Evolutionary conservation across 2,888 invertebrate species (phyloP), one percentile per base, ranked within the genome.

Genomic region (Tetrapedia diversipes): DNA sequence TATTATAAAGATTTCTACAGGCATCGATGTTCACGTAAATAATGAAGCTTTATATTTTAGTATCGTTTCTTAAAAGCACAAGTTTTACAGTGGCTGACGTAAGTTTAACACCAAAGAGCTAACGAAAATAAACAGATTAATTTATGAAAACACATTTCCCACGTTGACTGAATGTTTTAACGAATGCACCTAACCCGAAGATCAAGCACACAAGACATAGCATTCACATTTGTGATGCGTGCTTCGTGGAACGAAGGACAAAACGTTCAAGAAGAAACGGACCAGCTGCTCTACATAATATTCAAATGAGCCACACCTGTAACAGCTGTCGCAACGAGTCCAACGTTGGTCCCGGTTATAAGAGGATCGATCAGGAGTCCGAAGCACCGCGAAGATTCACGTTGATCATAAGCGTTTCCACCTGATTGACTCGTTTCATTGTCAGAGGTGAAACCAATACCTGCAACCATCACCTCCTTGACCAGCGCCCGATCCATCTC

Each of bases 221-320:
- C 34, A 67, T 45, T 22, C 29, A 41, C n/a, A 19, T 29, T 45
- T 8, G 32, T 41, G 57, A 53, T 24, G 14, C 47, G 10, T 2
- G 27, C 16, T 47, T 39, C 60, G 27, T 16, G 27, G 39, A 65
- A 66, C 45, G 66, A 67, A 64, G 60, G 69, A 76, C 82, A 74
- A 53, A 56, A 61, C 32, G 32, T 56, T 1, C 32, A 19, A 57
- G 71, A 70, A 73, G 78, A 72, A 68, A 66, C 49, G 70, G 56
- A 53, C 77, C 82, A 76, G 72, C 74, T 84, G 82, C 75, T 83
- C 69, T 69, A 76, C 75, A 74, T 82, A 74, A 83, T 78, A 83
- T 83, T 84, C 75, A 82, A 82, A 82, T 78, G 80, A 82, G 76
- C 76, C 78, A 76, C 81, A 86, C 82, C 86, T 86, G 85, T 78